Conservation (phyloP, 2,888 invertebrate genomes). For the Ormyrus rosae region DNA sequence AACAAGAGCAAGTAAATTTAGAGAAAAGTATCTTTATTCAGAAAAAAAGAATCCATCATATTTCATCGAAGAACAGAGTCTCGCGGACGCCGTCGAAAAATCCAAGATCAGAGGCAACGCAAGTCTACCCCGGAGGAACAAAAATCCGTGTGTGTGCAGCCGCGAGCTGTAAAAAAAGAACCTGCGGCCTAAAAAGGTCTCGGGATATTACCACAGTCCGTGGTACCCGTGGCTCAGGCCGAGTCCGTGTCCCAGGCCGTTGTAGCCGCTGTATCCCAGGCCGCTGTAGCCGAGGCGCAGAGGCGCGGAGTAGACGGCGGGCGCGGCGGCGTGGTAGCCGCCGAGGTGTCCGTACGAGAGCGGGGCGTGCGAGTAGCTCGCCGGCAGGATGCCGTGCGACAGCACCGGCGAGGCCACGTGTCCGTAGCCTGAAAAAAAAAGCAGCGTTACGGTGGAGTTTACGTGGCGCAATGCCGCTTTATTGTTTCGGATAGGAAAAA, state of each 20-base stretch:
- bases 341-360: background rate
- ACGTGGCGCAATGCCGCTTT: background rate
- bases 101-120: no score
- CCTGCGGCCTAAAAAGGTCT: background rate
- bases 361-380: constrained; percentile 21
- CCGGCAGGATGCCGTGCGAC: background rate
- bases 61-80: no score
- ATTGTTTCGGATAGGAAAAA: background rate
- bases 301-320: constrained; percentile 16
- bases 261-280: constrained; percentile 57
- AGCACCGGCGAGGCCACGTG: constrained; percentile 18
- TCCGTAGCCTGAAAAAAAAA: constrained; percentile 33
- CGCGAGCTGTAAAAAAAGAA: no score
- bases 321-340: constrained; percentile 10
- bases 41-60: no score
- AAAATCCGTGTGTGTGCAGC: no score
- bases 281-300: constrained; percentile 58
- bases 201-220: constrained; percentile 13
- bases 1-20: no score
- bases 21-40: no score
- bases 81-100: no score
- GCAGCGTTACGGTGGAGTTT: background rate
- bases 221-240: constrained; percentile 55
- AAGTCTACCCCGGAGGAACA: no score
- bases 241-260: constrained; percentile 34